Conservation (phyloP, 2,888 invertebrate species). For the Dyspetes luteomarginatus region DNA sequence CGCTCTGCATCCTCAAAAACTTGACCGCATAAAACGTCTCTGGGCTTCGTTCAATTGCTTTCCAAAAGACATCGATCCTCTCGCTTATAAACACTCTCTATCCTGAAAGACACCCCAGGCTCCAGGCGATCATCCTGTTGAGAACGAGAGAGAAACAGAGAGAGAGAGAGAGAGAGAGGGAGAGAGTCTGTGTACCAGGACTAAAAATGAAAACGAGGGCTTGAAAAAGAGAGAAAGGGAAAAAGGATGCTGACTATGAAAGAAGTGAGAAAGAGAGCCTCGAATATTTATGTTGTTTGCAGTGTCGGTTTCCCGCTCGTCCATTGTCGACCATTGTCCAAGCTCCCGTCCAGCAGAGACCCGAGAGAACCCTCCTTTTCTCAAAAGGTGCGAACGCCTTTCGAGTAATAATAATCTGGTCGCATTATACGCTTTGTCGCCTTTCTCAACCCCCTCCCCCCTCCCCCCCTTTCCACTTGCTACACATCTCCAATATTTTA, state of each 20-base stretch:
- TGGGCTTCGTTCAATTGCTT: conserved; percentile 17
- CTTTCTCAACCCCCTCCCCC: conserved; percentile 44
- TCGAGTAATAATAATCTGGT: conserved; percentile 80
- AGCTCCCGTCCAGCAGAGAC: conserved; percentile 31
- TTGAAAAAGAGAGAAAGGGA: conserved; percentile 43
- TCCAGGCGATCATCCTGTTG: conserved; percentile 18
- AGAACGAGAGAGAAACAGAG: no score
- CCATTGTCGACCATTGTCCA: conserved; percentile 82
- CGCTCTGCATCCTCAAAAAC: background rate
- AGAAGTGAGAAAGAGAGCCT: conserved; percentile 58
- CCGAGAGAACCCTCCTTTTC: conserved; percentile 73
- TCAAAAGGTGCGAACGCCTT: conserved; percentile 82
- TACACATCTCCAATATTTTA: conserved; percentile 18
- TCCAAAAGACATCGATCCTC: conserved; percentile 45
- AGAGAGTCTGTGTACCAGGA: conserved; percentile 27
- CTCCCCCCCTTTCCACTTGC: conserved; percentile 49
- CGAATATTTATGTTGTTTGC: conserved; percentile 83
- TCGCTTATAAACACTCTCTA: conserved; percentile 39
- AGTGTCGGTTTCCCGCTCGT: conserved; percentile 81
- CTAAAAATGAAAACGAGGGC: conserved; percentile 19
- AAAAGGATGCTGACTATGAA: conserved; percentile 35
- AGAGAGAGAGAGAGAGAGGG: no score
- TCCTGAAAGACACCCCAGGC: conserved; percentile 27
- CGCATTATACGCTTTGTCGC: conserved; percentile 82
- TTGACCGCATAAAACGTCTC: background rate